Conservation (phyloP, 2,888 invertebrate species). For the Erannis defoliaria region DNA sequence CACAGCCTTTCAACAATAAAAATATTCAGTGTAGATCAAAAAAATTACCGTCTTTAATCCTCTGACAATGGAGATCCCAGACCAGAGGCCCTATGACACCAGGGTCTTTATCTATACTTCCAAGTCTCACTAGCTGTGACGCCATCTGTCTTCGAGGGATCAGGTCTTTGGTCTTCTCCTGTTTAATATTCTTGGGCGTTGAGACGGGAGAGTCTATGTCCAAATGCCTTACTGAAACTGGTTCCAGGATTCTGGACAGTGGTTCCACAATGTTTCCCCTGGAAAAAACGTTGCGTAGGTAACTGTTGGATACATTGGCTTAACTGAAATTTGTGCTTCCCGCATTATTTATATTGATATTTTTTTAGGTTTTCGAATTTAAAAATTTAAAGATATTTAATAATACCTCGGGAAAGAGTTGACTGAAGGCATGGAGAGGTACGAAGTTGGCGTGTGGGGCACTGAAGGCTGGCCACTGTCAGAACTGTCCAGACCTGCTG, state of each 20-base stretch:
- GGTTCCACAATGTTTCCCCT: slow-evolving; percentile 92
- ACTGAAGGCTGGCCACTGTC: slow-evolving; percentile 76
- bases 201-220: slow-evolving; percentile 84
- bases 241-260: slow-evolving; percentile 91
- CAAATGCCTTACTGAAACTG: slow-evolving; percentile 91
- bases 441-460: slow-evolving; percentile 90
- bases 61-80: slow-evolving; percentile 93
- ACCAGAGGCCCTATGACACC: slow-evolving; percentile 94
- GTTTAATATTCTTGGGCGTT: slow-evolving; percentile 57
- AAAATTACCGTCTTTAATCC: slow-evolving; percentile 84
- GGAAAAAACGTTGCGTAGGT: too few relatives aligned
- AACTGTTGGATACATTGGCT: too few relatives aligned
- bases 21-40: not conserved
- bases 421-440: slow-evolving; percentile 94
- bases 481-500: slow-evolving; percentile 78
- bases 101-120: slow-evolving; percentile 92
- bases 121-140: slow-evolving; percentile 87
- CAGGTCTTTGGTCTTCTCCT: slow-evolving; percentile 57
- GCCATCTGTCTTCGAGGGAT: slow-evolving; percentile 78
- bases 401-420: slow-evolving; percentile 92
- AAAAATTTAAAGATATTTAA: not conserved
- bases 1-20: not conserved
- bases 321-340: too few relatives aligned
- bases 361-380: too few relatives aligned
- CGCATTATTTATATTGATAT: too few relatives aligned